phyloP scores from a whole-genome alignment of 2,797 vertebrate species.

The Philypnodon macrostomus region DNA sequence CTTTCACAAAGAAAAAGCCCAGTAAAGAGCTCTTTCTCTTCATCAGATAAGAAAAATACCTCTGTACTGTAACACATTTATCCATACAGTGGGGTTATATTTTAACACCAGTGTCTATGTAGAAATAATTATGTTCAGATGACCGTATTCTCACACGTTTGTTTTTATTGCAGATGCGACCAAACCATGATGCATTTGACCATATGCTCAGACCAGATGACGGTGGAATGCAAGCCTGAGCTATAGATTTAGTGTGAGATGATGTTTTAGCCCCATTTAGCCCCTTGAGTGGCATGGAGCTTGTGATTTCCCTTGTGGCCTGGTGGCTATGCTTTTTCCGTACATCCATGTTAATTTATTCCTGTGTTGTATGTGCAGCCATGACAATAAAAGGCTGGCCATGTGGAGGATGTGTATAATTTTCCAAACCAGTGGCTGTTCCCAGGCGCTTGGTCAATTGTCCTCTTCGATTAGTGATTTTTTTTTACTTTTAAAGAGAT shows the following conservation, averaged over 20 bases:
- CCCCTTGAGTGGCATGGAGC: constrained; percentile 18
- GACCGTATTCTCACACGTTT: neutral
- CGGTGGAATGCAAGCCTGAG: neutral
- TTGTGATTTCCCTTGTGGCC: constrained; percentile 4
- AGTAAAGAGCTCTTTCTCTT: constrained; percentile 7
- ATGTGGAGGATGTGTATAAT: neutral
- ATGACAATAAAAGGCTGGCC: neutral
- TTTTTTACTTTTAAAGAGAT: too few species aligned
- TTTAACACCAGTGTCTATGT: neutral
- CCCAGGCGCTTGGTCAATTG: neutral
- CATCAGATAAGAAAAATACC: too few species aligned
- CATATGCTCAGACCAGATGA: constrained; percentile 16
- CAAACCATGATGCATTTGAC: neutral
- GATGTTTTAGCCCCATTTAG: constrained; percentile 21
- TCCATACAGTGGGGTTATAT: neutral
- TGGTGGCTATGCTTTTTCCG: neutral
- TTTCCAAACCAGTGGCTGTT: constrained; percentile 4
- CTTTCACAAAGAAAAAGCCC: constrained; percentile 13
- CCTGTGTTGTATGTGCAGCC: neutral
- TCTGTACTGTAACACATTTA: neutral
- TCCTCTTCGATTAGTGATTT: neutral
- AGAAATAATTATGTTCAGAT: neutral
- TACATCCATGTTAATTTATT: neutral
- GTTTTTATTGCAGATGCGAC: neutral
- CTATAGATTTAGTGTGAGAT: constrained; percentile 12